Evolutionary conservation across 2,113 vertebrate genomes (phyloP).

Genomic region (Sisor rabdophorus): DNA sequence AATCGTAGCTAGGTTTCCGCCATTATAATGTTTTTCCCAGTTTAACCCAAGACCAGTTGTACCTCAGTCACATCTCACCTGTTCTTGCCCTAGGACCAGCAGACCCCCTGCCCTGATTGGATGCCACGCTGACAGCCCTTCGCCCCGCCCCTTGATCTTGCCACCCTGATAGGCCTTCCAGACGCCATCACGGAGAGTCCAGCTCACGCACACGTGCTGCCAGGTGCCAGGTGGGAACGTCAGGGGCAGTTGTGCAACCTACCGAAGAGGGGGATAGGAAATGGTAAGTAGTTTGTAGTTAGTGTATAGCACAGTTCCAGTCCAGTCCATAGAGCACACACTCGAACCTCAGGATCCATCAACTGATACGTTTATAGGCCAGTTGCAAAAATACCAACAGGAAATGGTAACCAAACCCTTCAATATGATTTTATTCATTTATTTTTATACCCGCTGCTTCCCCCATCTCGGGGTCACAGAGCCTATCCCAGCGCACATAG

Average conservation of each 20-base stretch:
- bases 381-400: too few species aligned
- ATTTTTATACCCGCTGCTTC: too few species aligned
- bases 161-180: slow-evolving; percentile 87
- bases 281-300: background rate
- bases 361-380: too few species aligned
- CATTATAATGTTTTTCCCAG: background rate
- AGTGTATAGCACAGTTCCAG: background rate
- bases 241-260: slow-evolving; percentile 90
- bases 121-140: slow-evolving; percentile 93
- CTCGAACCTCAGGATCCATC: too few species aligned
- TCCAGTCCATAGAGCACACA: too few species aligned
- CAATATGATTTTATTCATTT: too few species aligned
- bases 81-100: slow-evolving; percentile 92
- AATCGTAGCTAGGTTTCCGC: too few species aligned
- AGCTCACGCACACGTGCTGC: slow-evolving; percentile 90
- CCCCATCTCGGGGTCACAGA: too few species aligned
- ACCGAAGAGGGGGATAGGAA: background rate
- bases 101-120: slow-evolving; percentile 89
- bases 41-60: too few species aligned
- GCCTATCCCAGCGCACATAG: too few species aligned
- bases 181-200: slow-evolving; percentile 91
- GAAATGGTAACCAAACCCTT: too few species aligned
- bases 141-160: slow-evolving; percentile 78
- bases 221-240: slow-evolving; percentile 80
- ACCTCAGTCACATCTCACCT: slow-evolving; percentile 68